These are phyloP conservation scores for Halichoeres trimaculatus DNA, from an alignment of 2,113 vertebrate species.

Conservation along the genomic window DNA sequence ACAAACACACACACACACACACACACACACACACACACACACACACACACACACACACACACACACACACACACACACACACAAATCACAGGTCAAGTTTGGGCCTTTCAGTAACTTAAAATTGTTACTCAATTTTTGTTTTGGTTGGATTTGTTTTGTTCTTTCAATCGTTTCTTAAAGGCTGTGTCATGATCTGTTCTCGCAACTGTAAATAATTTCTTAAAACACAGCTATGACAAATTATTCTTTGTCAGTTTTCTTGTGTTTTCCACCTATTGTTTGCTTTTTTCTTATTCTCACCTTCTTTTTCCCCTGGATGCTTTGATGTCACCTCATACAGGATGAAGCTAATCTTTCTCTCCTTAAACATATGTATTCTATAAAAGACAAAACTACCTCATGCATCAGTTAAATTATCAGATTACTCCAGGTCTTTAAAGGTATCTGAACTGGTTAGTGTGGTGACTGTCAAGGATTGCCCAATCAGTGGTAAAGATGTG, in stretches of 20 bases:
- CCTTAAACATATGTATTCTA: neutral
- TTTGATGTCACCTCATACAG: neutral
- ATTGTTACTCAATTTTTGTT: constrained; percentile 4
- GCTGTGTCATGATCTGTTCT: neutral
- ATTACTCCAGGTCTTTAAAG: neutral
- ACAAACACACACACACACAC: constrained; percentile 20
- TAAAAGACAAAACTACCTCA: neutral
- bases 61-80: constrained; percentile 28
- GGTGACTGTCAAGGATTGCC: neutral
- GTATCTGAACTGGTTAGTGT: neutral
- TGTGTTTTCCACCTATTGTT: too few species aligned
- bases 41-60: constrained; percentile 27
- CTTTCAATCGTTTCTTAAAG: neutral
- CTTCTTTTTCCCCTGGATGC: too few species aligned
- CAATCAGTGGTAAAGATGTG: neutral
- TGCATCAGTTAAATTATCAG: neutral
- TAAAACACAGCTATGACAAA: neutral
- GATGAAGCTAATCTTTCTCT: neutral
- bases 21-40: too few species aligned
- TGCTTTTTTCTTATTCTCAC: neutral
- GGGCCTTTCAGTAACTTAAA: constrained; percentile 3
- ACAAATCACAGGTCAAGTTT: constrained; percentile 3
- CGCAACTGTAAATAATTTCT: neutral
- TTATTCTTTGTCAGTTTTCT: neutral
- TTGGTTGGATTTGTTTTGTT: too few species aligned